Base-by-base conservation (phyloP, 1,140 invertebrate species). In the Rhynchophorus ferrugineus region DNA sequence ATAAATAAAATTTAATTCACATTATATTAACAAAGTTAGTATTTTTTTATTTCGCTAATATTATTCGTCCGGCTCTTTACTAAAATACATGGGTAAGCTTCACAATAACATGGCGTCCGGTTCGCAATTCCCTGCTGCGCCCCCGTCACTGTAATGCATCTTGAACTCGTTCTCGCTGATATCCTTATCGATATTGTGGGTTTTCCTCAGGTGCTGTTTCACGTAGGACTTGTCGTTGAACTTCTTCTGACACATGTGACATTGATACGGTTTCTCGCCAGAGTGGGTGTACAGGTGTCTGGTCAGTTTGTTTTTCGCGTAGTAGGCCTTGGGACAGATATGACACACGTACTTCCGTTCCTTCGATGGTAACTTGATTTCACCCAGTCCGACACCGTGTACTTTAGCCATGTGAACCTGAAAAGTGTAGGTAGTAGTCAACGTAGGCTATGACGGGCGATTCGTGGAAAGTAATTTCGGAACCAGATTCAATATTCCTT, bases 261-360 rank as follows among this genome's bases (percentile, higher is more conserved):
- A 84, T 54, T 73, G 73, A 61, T 78, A 83, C 0, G 83, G 83
- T 60, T 81, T 81, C 57, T 84, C 82, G 0, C 83, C 83, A 2
- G 83, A 83, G 67, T 87, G 84, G 13, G 76, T 78, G 38, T 81
- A 72, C 33, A 78, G 71, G 66, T 87, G 84, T 2, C 75, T 76
- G 33, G 78, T 76, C 1, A 85, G 69, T 45, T 81, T 77, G 18
- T 74, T 74, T 8, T 73, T 69, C 7, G 72, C 75, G 2, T 78
- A 74, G 54, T 80, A 82, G 52, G 75, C 73, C 41, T 77, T 77
- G 1, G 61, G 55, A 48, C 63, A 65, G 8, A 62, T 58, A 39
- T 62, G 58, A 54, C 63, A 65, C 17, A 61, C 51, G 33, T 59
- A 56, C 38, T 59, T 63, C 24, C 54, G 57, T 21, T 53, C 60